Conservation (phyloP, 2,113 vertebrate species). For the Eublepharis macularius region DNA sequence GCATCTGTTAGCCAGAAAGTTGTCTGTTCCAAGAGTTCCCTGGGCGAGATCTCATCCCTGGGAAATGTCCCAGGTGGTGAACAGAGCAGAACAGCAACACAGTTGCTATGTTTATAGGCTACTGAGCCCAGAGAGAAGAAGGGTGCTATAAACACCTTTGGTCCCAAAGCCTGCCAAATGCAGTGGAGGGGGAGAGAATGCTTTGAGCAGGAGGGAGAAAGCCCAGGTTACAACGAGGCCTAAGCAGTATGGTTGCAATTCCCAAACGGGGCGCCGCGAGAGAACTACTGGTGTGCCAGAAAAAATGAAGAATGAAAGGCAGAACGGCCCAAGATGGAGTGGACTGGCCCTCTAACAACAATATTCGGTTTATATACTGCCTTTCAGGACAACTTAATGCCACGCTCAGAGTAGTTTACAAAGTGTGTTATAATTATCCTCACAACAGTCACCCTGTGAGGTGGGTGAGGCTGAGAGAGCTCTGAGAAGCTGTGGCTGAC, state of each 20-base stretch:
- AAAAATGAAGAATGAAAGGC: not conserved
- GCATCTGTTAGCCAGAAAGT: not conserved
- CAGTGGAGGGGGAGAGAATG: too few species aligned
- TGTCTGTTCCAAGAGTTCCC: not conserved
- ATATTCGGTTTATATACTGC: too few species aligned
- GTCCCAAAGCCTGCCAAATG: not conserved
- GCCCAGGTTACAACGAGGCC: too few species aligned
- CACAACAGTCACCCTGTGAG: too few species aligned
- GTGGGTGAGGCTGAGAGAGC: too few species aligned
- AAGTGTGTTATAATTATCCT: too few species aligned
- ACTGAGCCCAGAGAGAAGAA: not conserved
- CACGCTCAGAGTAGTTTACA: too few species aligned
- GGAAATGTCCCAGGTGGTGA: not conserved
- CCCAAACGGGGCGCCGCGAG: not conserved
- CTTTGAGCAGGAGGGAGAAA: not conserved
- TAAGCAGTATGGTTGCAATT: not conserved
- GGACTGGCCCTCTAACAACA: too few species aligned
- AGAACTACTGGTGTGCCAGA: not conserved
- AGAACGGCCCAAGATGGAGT: too few species aligned
- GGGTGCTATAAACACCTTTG: accelerated
- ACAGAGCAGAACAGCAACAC: accelerated
- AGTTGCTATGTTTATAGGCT: not conserved
- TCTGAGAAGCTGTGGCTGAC: too few species aligned
- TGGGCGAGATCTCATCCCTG: not conserved
- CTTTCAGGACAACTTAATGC: too few species aligned